These are phyloP conservation scores for Gopherus flavomarginatus DNA, from an alignment of 2,113 vertebrate genomes.

Conservation along the genomic window DNA sequence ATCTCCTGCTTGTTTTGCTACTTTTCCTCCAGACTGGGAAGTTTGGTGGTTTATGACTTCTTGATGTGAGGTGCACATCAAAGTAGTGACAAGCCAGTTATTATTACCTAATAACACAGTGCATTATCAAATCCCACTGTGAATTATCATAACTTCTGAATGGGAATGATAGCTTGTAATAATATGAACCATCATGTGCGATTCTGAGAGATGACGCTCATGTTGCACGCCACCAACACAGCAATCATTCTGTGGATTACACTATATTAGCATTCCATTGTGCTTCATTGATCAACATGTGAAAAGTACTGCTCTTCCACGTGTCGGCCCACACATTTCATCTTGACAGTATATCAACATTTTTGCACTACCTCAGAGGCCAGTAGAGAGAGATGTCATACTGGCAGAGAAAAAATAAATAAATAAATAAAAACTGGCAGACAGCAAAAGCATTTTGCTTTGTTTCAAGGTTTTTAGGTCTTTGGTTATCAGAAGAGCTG, in stretches of 20 bases:
- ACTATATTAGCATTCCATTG: neutral
- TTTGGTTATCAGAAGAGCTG: neutral
- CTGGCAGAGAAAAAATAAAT: neutral
- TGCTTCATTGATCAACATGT: neutral
- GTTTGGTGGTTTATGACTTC: rapidly evolving
- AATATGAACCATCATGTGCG: neutral
- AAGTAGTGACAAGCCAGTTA: neutral
- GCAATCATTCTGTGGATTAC: neutral
- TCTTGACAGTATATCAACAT: neutral
- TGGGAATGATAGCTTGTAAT: neutral
- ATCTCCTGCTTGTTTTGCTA: neutral
- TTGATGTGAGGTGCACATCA: rapidly evolving
- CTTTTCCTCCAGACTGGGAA: neutral
- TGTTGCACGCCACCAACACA: neutral
- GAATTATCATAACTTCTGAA: neutral
- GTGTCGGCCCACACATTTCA: rapidly evolving
- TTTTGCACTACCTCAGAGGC: neutral
- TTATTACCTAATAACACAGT: neutral
- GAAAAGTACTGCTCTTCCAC: neutral
- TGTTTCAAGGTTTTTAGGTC: neutral
- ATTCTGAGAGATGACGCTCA: neutral
- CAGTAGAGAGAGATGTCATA: neutral
- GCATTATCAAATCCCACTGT: neutral
- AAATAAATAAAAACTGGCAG: neutral
- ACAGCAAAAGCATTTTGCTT: neutral